Percentiles rank a stretch among this genome's conserved stretches.
These are phyloP conservation scores for Choreutis nemorana DNA, from an alignment of 2,888 invertebrate genomes.

Conservation along the genomic window DNA sequence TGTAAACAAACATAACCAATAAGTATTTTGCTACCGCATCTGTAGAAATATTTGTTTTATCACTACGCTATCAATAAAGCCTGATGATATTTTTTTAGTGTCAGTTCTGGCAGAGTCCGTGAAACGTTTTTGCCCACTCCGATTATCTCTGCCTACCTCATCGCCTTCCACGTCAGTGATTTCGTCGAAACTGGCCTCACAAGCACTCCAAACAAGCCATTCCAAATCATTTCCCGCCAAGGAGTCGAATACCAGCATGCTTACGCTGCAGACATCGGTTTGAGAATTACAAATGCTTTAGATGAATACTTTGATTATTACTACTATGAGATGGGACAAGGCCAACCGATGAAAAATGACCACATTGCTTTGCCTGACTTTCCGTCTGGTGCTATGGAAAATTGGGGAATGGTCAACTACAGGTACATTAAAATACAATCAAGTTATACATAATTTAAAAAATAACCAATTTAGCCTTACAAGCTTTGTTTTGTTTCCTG, in stretches of 20 bases:
- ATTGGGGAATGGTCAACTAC: slow-evolving; percentile 86
- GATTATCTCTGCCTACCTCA: slow-evolving; percentile 81
- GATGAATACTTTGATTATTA: slow-evolving; percentile 64
- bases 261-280: slow-evolving; percentile 54
- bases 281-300: slow-evolving; percentile 53
- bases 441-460: no score
- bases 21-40: no score
- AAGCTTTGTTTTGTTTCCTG: no score
- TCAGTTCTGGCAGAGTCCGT: slow-evolving; percentile 21
- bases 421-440: no score
- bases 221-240: slow-evolving; percentile 46
- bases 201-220: slow-evolving; percentile 27
- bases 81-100: no score
- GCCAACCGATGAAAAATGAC: slow-evolving; percentile 63
- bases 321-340: slow-evolving; percentile 64
- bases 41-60: no score
- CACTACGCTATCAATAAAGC: no score
- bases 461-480: no score
- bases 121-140: slow-evolving; percentile 67
- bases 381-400: slow-evolving; percentile 84
- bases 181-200: slow-evolving; percentile 50
- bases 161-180: slow-evolving; percentile 86
- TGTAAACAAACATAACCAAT: no score
- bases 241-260: slow-evolving; percentile 38
- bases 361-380: slow-evolving; percentile 83